phyloP scores from a whole-genome alignment of 2,888 invertebrate species.

The Andrena flavipes region DNA sequence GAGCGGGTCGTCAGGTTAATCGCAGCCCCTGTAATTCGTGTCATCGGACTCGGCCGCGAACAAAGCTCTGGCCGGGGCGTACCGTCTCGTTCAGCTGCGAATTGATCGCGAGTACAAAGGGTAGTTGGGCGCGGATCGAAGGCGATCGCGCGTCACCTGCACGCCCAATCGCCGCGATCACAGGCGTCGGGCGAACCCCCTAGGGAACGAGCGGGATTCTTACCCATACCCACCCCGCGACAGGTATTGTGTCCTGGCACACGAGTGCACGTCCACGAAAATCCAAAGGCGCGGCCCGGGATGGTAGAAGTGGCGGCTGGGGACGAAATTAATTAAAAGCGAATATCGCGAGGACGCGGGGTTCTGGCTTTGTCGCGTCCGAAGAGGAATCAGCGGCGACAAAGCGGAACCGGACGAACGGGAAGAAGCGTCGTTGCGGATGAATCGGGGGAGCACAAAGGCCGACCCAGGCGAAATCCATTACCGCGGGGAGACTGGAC shows the following conservation, averaged over 20 bases:
- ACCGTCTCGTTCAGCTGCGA: slow-evolving; percentile 22
- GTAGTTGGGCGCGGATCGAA: slow-evolving; percentile 14
- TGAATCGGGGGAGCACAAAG: slow-evolving; percentile 62
- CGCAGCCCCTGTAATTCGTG: slow-evolving; percentile 16
- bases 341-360: slow-evolving; percentile 25
- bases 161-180: slow-evolving; percentile 10
- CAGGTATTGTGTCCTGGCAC: neutral
- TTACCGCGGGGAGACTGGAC: slow-evolving; percentile 55
- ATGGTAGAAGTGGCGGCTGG: neutral
- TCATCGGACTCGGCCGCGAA: slow-evolving; percentile 14
- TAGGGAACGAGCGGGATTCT: neutral
- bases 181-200: neutral
- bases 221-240: neutral
- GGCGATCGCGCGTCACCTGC: slow-evolving; percentile 24
- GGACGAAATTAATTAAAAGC: slow-evolving; percentile 45
- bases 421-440: slow-evolving; percentile 53
- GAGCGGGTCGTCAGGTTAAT: slow-evolving; percentile 7
- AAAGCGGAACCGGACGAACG: slow-evolving; percentile 32
- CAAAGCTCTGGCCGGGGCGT: slow-evolving; percentile 20
- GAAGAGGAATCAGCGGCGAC: slow-evolving; percentile 43
- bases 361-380: slow-evolving; percentile 39
- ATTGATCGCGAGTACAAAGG: slow-evolving; percentile 42
- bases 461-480: slow-evolving; percentile 62
- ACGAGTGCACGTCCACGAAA: slow-evolving; percentile 6
- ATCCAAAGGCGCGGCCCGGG: neutral